Evolutionary conservation across 2,113 vertebrate genomes (phyloP).

Genomic region (Ceuthmochares aereus): DNA sequence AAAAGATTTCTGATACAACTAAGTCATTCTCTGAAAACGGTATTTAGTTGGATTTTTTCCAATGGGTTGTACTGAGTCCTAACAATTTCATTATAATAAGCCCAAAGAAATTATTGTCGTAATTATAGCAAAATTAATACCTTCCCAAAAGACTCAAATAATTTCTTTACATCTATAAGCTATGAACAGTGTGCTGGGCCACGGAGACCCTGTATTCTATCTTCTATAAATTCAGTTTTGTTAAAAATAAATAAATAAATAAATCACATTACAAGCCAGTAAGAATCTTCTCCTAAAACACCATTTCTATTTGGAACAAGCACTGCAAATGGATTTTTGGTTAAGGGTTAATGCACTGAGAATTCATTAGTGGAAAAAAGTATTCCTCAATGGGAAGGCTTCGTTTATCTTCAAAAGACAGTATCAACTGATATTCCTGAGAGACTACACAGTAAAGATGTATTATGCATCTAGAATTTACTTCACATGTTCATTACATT

Average conservation of each 20-base stretch:
- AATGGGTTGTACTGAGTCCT: neutral
- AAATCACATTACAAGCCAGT: neutral
- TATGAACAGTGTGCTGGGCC: accelerated
- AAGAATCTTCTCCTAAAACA: neutral
- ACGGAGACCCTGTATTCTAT: neutral
- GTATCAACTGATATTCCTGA: neutral
- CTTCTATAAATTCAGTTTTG: neutral
- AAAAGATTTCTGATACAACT: neutral
- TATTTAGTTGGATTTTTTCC: neutral
- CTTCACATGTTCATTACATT: neutral
- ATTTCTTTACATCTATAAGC: neutral
- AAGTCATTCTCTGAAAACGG: neutral
- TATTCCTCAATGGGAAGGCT: neutral
- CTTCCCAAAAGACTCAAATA: neutral
- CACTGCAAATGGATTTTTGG: neutral
- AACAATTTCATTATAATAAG: neutral
- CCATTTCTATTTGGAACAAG: neutral
- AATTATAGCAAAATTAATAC: neutral
- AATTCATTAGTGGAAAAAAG: neutral
- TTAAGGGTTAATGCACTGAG: neutral
- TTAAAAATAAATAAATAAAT: neutral
- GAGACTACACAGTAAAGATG: neutral
- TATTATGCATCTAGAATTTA: neutral
- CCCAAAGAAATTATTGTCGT: neutral
- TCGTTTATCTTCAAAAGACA: neutral